Evolutionary conservation across 2,113 vertebrate genomes (phyloP), one percentile per base, ranked within the genome.

Genomic region (Benitochromis conjunctus): DNA sequence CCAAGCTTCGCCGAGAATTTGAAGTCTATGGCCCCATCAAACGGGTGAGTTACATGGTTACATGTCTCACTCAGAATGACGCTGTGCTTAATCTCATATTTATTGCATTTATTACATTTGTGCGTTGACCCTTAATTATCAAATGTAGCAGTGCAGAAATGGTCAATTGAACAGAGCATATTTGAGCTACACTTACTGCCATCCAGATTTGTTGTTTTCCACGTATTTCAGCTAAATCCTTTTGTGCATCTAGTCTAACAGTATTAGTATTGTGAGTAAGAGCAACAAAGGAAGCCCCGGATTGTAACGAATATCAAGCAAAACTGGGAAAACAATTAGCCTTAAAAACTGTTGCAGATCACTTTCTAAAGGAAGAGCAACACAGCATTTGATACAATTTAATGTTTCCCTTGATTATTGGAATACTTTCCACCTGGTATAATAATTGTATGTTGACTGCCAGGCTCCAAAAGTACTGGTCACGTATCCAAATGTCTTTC

Each of bases 11-110:
- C 3, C 95, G 98, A 62, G 98, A 99, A 85, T 99, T 99, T 95
- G 98, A 98, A 83, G 98, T 98, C 24, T 99, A 98, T 10, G 98
- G 98, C 48, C 98, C 98, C 62, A 98, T 98, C 91, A 98, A 98
- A 95, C 94, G 98, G 95, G 98, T 99, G 95, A 19, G 43, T 74
- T 19, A 0, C 24, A 74, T 5, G 0, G 3, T 1, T n/a, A n/a
- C 36, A 4, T 1, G 13, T 26, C 38, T 71, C 13, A 16, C 3
- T 16, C 46, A 48, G 41, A 16, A 7, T 46, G 0, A 46, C 16
- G 66, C 41, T 71, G 66, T 41, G 36, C 11, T 66, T 5, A 41
- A 66, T 66, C n/a, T 66, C 19, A 5, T 3, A 21, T 21, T 66
- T 66, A 66, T 38, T 38, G 6, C 31, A 34, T 9, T 7, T 36